Conservation (phyloP, 2,113 vertebrate genomes). For the Probosciger aterrimus region DNA sequence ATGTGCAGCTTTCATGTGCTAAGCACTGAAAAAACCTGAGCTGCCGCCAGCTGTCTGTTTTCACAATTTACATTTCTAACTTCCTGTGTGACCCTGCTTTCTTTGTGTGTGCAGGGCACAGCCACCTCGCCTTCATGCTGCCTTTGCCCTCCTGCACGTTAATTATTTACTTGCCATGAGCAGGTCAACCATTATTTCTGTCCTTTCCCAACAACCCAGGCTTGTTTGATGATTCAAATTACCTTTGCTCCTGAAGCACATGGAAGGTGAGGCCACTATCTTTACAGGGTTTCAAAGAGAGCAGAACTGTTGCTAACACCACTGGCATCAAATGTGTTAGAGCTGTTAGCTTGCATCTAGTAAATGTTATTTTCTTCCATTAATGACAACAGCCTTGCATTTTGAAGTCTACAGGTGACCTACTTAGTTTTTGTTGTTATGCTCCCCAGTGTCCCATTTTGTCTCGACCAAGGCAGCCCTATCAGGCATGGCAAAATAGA, state of each 20-base stretch:
- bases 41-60: not conserved
- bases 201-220: not conserved
- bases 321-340: not conserved
- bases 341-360: not conserved
- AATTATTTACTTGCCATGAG: constrained; percentile 44
- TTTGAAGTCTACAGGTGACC: not conserved
- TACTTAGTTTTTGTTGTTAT: not conserved
- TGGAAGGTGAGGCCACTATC: not conserved
- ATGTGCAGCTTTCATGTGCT: not conserved
- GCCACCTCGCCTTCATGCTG: not conserved
- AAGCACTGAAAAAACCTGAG: not conserved
- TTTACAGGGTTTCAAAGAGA: not conserved
- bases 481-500: not conserved
- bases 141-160: not conserved
- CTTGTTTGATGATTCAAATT: not conserved
- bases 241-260: not conserved
- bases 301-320: not conserved
- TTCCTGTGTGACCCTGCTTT: not conserved
- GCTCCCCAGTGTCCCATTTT: not conserved
- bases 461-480: not conserved
- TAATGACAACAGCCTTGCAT: not conserved
- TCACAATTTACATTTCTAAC: not conserved
- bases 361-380: not conserved
- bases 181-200: constrained; percentile 2
- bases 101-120: not conserved